Evolutionary conservation across 2,888 invertebrate genomes (phyloP).

Genomic region (Diogma glabrata): DNA sequence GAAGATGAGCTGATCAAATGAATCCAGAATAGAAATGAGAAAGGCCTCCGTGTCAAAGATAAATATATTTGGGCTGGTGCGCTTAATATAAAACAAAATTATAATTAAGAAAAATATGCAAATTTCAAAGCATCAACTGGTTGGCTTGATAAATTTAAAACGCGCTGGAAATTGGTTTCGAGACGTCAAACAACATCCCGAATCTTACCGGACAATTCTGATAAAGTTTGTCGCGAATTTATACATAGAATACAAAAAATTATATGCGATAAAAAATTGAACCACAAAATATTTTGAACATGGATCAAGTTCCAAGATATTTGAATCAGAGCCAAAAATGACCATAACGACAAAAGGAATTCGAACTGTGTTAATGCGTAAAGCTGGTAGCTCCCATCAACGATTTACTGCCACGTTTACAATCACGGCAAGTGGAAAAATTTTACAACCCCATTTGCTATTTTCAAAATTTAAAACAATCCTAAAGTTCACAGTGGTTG

Average conservation of each 20-base stretch:
- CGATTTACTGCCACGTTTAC: too few relatives aligned
- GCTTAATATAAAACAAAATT: not conserved
- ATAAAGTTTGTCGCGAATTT: conserved; percentile 1
- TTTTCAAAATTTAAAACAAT: too few relatives aligned
- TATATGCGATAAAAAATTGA: not conserved
- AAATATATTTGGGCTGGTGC: not conserved
- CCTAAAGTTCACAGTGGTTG: too few relatives aligned
- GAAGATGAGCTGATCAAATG: conserved; percentile 1
- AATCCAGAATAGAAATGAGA: not conserved
- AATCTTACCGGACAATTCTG: not conserved
- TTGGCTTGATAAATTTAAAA: not conserved
- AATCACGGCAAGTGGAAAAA: too few relatives aligned
- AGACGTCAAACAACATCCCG: not conserved
- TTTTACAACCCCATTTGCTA: too few relatives aligned
- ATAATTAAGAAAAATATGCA: not conserved
- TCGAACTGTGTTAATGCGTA: not conserved
- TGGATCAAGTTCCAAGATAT: conserved; percentile 4
- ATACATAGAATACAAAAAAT: conserved; percentile 3
- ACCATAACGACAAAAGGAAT: not conserved
- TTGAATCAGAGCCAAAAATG: too few relatives aligned
- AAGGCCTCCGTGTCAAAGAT: conserved; percentile 2
- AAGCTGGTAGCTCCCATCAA: conserved; percentile 5
- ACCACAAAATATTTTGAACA: not conserved
- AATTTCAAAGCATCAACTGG: too few relatives aligned
- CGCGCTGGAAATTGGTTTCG: conserved; percentile 2